Evolutionary conservation across 2,797 vertebrate species (phyloP).

Genomic region (Lindbergichthys nudifrons): DNA sequence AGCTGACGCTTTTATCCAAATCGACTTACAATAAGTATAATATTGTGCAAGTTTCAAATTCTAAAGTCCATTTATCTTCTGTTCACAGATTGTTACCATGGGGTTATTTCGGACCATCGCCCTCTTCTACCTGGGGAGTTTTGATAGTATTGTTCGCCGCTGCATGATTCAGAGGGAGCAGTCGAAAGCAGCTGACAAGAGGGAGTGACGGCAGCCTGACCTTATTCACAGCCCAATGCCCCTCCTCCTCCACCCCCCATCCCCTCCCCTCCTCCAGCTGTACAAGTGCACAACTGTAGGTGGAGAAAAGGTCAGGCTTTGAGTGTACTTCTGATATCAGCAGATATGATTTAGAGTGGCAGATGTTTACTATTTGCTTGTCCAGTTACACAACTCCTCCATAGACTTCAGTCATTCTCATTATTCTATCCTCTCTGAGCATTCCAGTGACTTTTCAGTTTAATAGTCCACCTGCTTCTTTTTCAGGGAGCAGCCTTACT

Average conservation of each 20-base stretch:
- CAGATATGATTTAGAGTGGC: conserved; percentile 47
- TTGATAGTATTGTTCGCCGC: conserved; percentile 97
- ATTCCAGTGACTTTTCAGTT: conserved; percentile 68
- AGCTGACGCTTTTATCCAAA: no score
- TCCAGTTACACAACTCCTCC: conserved; percentile 40
- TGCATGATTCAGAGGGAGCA: conserved; percentile 97
- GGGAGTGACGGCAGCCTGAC: conserved; percentile 81
- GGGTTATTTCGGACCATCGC: conserved; percentile 95
- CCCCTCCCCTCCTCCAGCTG: conserved; percentile 43
- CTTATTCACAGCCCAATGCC: conserved; percentile 28
- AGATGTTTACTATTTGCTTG: conserved; percentile 64
- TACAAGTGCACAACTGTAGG: conserved; percentile 64
- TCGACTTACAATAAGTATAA: no score
- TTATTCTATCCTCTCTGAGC: conserved; percentile 42
- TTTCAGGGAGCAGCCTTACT: conserved; percentile 62
- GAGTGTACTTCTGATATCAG: conserved; percentile 51
- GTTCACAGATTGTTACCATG: conserved; percentile 95
- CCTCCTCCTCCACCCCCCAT: conserved; percentile 17
- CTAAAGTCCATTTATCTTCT: background rate
- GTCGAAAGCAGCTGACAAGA: conserved; percentile 89
- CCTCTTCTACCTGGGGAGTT: conserved; percentile 96
- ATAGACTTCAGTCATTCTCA: conserved; percentile 33
- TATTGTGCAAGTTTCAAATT: background rate
- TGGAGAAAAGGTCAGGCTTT: conserved; percentile 33
- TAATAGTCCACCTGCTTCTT: conserved; percentile 60